Conservation (phyloP, 1,140 invertebrate species). For the Popillia japonica region DNA sequence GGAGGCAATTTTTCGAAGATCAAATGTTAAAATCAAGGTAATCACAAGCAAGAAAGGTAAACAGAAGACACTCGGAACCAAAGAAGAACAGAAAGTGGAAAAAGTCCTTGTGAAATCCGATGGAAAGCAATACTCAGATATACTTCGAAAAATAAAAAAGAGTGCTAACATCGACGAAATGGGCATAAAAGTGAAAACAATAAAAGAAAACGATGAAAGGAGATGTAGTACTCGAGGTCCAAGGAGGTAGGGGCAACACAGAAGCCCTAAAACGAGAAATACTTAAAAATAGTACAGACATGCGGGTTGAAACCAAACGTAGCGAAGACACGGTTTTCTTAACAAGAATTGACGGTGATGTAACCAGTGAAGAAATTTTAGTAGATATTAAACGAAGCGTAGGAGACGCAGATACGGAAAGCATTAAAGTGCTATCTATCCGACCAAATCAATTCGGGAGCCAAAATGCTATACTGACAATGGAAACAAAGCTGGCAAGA, state of each 20-base stretch:
- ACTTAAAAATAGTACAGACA: not conserved
- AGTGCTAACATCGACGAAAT: constrained; percentile 10
- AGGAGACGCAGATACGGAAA: not conserved
- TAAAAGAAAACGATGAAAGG: constrained; percentile 15
- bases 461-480: not conserved
- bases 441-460: constrained; percentile 26
- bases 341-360: constrained; percentile 9
- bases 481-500: too few relatives aligned
- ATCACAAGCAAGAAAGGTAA: not conserved
- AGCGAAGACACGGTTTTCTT: constrained; percentile 26
- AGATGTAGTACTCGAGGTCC: not conserved
- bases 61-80: not conserved
- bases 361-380: constrained; percentile 9
- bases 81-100: not conserved
- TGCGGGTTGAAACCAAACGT: not conserved
- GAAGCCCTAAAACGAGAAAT: constrained; percentile 19
- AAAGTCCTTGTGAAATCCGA: not conserved
- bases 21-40: not conserved
- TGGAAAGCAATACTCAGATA: constrained; percentile 13
- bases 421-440: not conserved
- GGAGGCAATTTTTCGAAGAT: not conserved
- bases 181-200: constrained; percentile 1
- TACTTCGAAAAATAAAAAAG: not conserved
- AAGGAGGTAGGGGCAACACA: not conserved
- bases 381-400: constrained; percentile 23